Evolutionary conservation across 2,113 vertebrate species (phyloP).

Genomic region (Cyanoderma ruficeps): DNA sequence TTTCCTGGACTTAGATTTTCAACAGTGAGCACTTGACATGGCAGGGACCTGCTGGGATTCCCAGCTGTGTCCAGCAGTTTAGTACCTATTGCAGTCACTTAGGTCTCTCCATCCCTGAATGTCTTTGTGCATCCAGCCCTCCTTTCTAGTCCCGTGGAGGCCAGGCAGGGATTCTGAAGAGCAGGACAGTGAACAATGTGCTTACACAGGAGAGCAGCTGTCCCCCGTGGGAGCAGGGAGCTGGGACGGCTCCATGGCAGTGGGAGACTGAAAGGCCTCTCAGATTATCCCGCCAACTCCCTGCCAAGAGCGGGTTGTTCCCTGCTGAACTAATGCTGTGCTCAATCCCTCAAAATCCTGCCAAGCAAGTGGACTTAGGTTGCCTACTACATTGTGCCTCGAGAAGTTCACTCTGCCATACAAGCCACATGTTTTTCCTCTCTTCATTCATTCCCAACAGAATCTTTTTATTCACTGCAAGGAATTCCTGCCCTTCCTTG

Average conservation of each 20-base stretch:
- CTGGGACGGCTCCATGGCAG: background rate
- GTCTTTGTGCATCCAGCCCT: background rate
- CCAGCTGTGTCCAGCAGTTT: background rate
- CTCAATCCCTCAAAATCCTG: constrained; percentile 11
- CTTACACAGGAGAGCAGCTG: background rate
- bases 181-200: background rate
- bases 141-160: background rate
- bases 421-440: constrained; percentile 13
- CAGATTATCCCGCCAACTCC: background rate
- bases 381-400: background rate
- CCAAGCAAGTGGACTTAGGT: background rate
- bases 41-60: background rate
- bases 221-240: constrained; percentile 13
- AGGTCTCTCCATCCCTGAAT: background rate
- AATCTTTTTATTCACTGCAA: constrained; percentile 24
- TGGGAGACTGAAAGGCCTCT: constrained; percentile 26
- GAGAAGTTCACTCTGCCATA: background rate
- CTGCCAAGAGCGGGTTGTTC: background rate
- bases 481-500: constrained; percentile 38
- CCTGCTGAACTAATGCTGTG: background rate
- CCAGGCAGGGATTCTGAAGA: background rate
- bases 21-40: background rate
- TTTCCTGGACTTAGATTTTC: constrained; percentile 41
- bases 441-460: constrained; percentile 47
- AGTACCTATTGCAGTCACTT: background rate